Conservation (phyloP, 2,113 vertebrate genomes). For the Pelodiscus sinensis region DNA sequence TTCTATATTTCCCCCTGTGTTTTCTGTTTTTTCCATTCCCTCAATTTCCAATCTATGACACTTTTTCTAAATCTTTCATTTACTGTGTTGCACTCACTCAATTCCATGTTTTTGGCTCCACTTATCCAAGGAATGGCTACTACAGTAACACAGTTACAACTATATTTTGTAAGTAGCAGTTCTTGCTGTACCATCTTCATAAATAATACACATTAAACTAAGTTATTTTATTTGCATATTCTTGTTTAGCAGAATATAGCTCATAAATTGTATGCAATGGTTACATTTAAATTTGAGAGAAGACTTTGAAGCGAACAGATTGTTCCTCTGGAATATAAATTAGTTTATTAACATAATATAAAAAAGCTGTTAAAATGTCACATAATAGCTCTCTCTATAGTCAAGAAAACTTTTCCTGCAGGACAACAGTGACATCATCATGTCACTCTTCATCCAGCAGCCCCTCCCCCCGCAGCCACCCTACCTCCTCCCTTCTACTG, state of each 20-base stretch:
- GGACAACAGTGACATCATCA: no score
- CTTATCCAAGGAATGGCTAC: not conserved
- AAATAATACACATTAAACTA: not conserved
- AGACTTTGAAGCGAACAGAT: not conserved
- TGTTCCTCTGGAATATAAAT: not conserved
- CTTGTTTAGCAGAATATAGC: not conserved
- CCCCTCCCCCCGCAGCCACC: no score
- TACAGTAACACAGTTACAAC: not conserved
- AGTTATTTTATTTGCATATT: not conserved
- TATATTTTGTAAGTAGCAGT: not conserved
- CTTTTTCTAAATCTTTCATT: not conserved
- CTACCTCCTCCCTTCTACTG: no score
- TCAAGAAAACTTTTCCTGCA: no score
- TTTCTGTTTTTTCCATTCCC: not conserved
- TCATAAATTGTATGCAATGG: not conserved
- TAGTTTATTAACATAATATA: not conserved
- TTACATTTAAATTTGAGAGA: not conserved
- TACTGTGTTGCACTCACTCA: rapidly evolving
- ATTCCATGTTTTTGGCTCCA: not conserved
- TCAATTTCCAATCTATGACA: not conserved
- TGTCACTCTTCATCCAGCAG: no score
- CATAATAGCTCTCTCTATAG: not conserved
- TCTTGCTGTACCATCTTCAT: not conserved
- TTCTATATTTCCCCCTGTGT: not conserved
- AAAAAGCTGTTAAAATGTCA: not conserved